Evolutionary conservation across 2,888 invertebrate genomes (phyloP), one percentile per base, ranked within the genome.

Genomic region (Anoplius nigerrimus): DNA sequence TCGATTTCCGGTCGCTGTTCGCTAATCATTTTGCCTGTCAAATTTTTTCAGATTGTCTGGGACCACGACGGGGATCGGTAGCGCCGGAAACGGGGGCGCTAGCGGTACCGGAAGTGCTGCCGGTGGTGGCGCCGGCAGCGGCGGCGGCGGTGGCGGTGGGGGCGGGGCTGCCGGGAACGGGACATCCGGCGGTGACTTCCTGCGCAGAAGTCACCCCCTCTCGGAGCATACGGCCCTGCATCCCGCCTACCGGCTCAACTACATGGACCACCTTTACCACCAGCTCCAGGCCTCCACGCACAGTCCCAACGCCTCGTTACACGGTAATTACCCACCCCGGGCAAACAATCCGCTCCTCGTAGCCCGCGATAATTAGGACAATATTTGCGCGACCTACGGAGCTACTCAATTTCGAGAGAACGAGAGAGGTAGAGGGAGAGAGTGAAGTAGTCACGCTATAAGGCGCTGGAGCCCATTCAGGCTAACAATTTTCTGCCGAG

Each of bases 191-290:
- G 88, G 92, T 92, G 88, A 88, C 81, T 88, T 78, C 91, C 93
- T 89, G 90, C 90, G 89, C 91, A 90, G 90, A 91, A 90, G 90
- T 93, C 89, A 90, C 91, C 90, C 88, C 91, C 89, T 87, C 91
- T 91, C 91, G 91, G 92, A 91, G 90, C 92, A 88, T 90, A 91
- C 90, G 90, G 91, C 67, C 89, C 91, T 74, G 90, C 93, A 93
- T 90, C 93, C 93, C 81, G 93, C 94, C 74, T 94, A 93, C 88
- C 91, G 94, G 89, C 92, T 94, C 76, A 92, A 93, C 86, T 94
- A 94, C 90, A 94, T 94, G 93, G 94, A 94, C 90, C 94, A 94
- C 89, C 91, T 94, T 79, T 94, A 94, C 87, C 92, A 93, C 69
- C 90, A 93, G 79, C 93, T 94, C 83, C 93, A 94, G 88, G 91